Conservation (phyloP, 2,797 vertebrate genomes). For the Acropternis orthonyx region DNA sequence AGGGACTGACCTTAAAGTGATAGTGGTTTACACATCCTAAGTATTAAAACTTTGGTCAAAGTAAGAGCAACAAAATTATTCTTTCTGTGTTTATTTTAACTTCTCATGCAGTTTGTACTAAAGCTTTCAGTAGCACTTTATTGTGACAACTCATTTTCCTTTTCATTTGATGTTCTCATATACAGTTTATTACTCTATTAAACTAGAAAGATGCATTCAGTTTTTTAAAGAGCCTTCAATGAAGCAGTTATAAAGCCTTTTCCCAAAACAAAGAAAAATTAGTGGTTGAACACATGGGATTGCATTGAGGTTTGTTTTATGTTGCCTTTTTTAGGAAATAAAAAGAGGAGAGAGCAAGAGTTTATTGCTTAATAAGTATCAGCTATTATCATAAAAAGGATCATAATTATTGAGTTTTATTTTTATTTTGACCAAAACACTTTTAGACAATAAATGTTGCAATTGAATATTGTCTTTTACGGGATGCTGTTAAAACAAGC, state of each 20-base stretch:
- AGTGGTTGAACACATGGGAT: background rate
- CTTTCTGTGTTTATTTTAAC: background rate
- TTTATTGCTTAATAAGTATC: background rate
- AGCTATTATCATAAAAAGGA: background rate
- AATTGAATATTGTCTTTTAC: background rate
- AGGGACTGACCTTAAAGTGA: background rate
- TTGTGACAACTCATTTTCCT: background rate
- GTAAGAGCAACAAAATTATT: background rate
- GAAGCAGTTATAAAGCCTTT: background rate
- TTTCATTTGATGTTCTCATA: background rate
- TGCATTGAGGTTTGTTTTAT: background rate
- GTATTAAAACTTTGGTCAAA: background rate
- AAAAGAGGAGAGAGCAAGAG: background rate
- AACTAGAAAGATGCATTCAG: background rate
- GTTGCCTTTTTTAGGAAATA: background rate
- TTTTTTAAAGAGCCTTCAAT: background rate
- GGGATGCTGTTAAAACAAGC: background rate
- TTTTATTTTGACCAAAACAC: background rate
- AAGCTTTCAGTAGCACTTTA: background rate
- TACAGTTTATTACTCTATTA: background rate
- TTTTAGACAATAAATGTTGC: background rate
- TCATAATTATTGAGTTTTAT: background rate
- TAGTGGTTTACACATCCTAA: background rate
- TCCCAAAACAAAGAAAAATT: background rate
- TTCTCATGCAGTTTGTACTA: background rate